phyloP scores from a whole-genome alignment of 2,888 invertebrate species.

The Habrosyne pyritoides region DNA sequence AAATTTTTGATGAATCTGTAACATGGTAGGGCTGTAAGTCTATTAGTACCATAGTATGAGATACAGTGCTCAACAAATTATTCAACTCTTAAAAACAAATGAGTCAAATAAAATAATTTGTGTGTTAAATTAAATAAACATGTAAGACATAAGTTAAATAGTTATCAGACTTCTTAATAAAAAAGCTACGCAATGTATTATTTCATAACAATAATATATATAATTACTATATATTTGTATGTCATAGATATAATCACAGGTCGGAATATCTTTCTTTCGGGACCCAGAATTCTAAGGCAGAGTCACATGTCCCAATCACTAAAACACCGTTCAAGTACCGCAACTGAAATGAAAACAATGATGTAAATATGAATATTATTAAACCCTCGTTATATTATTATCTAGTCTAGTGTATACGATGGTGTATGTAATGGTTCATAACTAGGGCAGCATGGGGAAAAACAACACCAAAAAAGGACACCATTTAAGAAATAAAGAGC shows the following conservation, averaged over 20 bases:
- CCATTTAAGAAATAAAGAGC: no score
- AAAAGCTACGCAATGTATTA: constrained; percentile 5
- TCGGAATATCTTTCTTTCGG: constrained; percentile 53
- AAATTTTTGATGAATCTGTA: neutral
- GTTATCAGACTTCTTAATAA: constrained; percentile 8
- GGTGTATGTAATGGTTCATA: no score
- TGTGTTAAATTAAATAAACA: neutral
- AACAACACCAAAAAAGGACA: no score
- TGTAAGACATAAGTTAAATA: neutral
- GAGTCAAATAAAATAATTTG: neutral
- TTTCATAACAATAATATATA: neutral
- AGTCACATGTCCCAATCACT: constrained; percentile 77
- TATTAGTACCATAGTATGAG: neutral
- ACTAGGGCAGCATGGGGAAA: no score
- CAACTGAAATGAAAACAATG: constrained; percentile 65
- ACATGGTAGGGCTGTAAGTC: neutral
- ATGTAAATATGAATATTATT: neutral
- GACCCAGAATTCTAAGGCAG: constrained; percentile 78
- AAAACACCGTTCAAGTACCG: constrained; percentile 74
- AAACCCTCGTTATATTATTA: no score
- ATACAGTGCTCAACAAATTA: neutral
- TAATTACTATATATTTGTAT: constrained; percentile 1
- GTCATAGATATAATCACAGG: constrained; percentile 15
- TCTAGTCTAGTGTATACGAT: no score
- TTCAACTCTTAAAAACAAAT: neutral